Evolutionary conservation across 2,113 vertebrate genomes (phyloP).

Genomic region (Galemys pyrenaicus): DNA sequence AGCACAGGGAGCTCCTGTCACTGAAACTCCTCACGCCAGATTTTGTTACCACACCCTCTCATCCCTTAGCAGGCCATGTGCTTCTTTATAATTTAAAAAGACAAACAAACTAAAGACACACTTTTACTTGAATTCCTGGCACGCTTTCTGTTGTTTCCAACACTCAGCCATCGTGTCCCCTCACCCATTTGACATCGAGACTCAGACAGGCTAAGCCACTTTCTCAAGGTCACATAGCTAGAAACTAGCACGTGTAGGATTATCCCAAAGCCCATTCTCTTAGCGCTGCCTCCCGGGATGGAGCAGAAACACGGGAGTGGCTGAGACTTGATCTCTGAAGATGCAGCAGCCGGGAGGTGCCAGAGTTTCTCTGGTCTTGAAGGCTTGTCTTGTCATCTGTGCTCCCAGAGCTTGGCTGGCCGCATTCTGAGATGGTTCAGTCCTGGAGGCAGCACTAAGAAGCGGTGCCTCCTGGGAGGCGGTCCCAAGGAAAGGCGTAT

Average conservation of each 20-base stretch:
- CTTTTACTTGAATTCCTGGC: neutral
- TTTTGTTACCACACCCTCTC: neutral
- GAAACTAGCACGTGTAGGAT: neutral
- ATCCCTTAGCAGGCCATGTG: neutral
- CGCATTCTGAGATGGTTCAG: fast-evolving
- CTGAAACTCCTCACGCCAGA: too few species aligned
- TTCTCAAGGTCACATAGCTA: neutral
- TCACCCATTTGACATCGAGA: neutral
- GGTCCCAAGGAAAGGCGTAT: neutral
- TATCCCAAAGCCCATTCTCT: neutral
- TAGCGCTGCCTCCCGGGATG: neutral
- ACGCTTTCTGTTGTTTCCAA: too few species aligned
- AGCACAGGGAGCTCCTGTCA: fast-evolving
- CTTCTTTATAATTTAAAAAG: neutral
- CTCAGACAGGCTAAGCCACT: neutral
- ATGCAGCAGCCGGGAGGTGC: neutral
- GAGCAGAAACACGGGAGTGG: neutral
- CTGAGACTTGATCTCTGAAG: neutral
- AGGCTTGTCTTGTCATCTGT: fast-evolving
- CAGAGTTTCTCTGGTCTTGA: neutral
- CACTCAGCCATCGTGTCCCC: neutral
- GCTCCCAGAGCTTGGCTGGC: fast-evolving
- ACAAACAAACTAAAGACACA: neutral
- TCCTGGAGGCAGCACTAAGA: neutral
- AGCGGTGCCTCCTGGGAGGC: neutral